Evolutionary conservation across 2,888 invertebrate genomes (phyloP), one percentile per base, ranked within the genome.

Genomic region (Eupithecia insigniata): DNA sequence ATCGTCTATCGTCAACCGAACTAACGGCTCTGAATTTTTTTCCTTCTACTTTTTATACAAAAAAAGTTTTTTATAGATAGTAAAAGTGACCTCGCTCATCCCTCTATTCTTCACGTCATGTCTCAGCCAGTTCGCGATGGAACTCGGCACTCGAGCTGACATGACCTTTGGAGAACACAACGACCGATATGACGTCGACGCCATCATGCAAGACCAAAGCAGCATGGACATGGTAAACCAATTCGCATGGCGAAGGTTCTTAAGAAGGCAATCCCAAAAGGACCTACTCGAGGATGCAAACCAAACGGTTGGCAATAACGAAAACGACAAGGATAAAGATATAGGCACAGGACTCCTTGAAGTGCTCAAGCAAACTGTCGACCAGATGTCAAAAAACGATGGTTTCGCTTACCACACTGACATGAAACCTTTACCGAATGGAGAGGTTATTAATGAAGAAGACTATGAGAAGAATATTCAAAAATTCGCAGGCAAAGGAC

Each of bases 131-230:
- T 84, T 82, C 69, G 69, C 71, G 0, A 30, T 81, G 0, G 77
- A 80, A 5, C 46, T 68, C 0, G 82, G 70, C 0, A 51, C 89
- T 67, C 83, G 69, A 32, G 88, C 92, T 0, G 92, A 92, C 67
- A 81, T 92, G 0, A 86, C 79, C 0, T 92, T 90, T 60, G 85
- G 82, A 0, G 87, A 84, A 0, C 64, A 80, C 1, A 92, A 90
- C 73, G 89, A 91, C 43, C 82, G 92, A 2, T 92, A 85, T 55
- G 90, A 92, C 72, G 28, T 92, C 0, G 71, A 81, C 0, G 71
- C 80, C 2, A 75, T 92, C 30, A 77, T 90, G 0, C 36, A 75
- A 0, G 82, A 83, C 0, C 85, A 85, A 43, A 86, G 84, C n/a
- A 75, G 75, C 60, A 67, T 67, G 66, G 67, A 60, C 18, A n/a